These are phyloP conservation scores for Euzetes globulus DNA, from an alignment of 2,888 invertebrate species.

Conservation along the genomic window DNA sequence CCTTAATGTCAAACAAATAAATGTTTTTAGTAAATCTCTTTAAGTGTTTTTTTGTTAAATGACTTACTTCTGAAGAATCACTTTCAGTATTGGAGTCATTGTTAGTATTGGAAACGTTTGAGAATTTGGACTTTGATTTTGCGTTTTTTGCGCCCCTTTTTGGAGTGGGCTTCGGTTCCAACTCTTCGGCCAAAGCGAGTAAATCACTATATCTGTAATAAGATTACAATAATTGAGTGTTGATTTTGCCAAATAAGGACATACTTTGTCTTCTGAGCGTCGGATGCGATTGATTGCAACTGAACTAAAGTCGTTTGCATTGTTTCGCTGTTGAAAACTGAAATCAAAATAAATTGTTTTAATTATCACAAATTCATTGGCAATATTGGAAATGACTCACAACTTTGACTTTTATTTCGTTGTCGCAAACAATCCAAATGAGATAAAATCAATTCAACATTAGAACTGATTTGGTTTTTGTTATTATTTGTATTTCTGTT, in stretches of 20 bases:
- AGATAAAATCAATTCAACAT: slow-evolving; percentile 73
- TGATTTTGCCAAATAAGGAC: slow-evolving; percentile 6
- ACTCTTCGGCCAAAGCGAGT: slow-evolving; percentile 42
- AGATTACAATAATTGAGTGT: slow-evolving; percentile 14
- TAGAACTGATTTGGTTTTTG: slow-evolving; percentile 38
- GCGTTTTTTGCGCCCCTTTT: slow-evolving; percentile 38
- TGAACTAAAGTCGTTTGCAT: slow-evolving; percentile 86
- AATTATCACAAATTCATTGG: background rate
- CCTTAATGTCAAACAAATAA: slow-evolving; percentile 37
- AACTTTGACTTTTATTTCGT: slow-evolving; percentile 39
- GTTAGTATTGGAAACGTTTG: slow-evolving; percentile 33
- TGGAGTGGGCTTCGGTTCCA: slow-evolving; percentile 38
- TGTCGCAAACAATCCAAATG: slow-evolving; percentile 82
- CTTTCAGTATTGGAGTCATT: slow-evolving; percentile 41
- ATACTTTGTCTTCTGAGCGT: slow-evolving; percentile 56
- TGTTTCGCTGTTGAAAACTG: slow-evolving; percentile 74
- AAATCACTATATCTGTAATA: slow-evolving; percentile 40
- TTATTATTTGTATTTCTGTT: background rate
- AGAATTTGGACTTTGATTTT: slow-evolving; percentile 37
- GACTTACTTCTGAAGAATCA: slow-evolving; percentile 41
- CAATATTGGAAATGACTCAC: slow-evolving; percentile 36
- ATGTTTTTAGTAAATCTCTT: no score
- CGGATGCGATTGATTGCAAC: slow-evolving; percentile 77
- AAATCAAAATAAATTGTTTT: background rate
- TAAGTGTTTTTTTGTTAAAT: slow-evolving; percentile 3